Evolutionary conservation across 1,140 invertebrate species (phyloP), one percentile per base, ranked within the genome.

Genomic region (Dendroctonus ponderosae): DNA sequence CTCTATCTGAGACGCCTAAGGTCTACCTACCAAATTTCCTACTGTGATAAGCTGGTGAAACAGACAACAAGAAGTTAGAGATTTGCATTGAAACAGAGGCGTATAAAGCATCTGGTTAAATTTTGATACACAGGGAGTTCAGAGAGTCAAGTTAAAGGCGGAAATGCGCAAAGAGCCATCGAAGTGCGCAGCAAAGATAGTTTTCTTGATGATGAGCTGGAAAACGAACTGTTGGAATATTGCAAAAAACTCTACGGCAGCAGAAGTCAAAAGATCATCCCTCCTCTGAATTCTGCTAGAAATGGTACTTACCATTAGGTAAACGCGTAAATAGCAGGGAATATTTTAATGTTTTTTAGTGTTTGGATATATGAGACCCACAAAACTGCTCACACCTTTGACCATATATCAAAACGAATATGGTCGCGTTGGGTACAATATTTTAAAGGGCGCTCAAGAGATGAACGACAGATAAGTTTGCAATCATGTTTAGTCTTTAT

Each of bases 301-400:
- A 58, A 42, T 46, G 48, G 56, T 62, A 37, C 37, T 15, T n/a
- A 49, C 53, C 26, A 39, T 8, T 52, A 12, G 11, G 15, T 52
- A 52, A 37, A 56, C 9, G 9, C 9, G 38, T 7, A 38, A 7
- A 26, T 56, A 4, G 26, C 39, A 40, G 8, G 15, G 48, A 39
- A 65, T 52, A 58, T 38, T 66, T 66, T 39, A 43, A 37, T 54
- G 5, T 51, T 69, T 70, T 70, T 12, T 42, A 70, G 69, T 70
- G 58, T 67, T 63, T 60, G 69, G 69, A n/a, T 70, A 70, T 52
- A 67, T 70, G 12, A 56, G 66, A 43, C 64, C 69, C 7, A 38
- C 40, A 3, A 51, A 38, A 48, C 50, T 67, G n/a, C 44, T 57
- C n/a, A 70, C 48, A 43, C 59, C 69, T 0, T 7, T 67, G 12